These are phyloP conservation scores for Mesembrinibis cayennensis DNA, from an alignment of 2,113 vertebrate species.

Conservation along the genomic window DNA sequence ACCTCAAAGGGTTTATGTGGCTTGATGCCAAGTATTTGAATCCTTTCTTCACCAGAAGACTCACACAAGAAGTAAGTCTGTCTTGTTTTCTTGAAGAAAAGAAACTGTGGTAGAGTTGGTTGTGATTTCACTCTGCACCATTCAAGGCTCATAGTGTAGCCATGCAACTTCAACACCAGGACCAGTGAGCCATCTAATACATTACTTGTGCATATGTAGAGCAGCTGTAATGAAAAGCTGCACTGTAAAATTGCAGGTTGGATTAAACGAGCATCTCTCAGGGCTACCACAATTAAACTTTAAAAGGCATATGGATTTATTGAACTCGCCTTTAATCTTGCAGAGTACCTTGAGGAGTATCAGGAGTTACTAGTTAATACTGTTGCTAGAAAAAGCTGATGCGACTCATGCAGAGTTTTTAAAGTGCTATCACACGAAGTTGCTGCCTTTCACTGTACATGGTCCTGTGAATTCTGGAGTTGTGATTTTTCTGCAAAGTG, in stretches of 20 bases:
- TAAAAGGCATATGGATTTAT: not conserved
- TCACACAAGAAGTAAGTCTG: constrained; percentile 90
- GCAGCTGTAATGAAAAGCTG: constrained; percentile 16
- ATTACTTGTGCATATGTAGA: not conserved
- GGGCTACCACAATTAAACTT: not conserved
- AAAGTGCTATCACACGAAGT: not conserved
- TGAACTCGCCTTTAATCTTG: not conserved
- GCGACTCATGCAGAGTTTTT: not conserved
- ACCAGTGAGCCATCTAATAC: not conserved
- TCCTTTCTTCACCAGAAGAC: constrained; percentile 95
- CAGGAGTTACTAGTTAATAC: not conserved
- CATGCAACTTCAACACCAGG: not conserved
- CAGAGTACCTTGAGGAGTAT: not conserved
- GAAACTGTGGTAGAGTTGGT: not conserved
- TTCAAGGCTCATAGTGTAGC: not conserved
- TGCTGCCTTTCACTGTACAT: not conserved
- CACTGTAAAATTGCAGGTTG: not conserved
- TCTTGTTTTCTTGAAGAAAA: not conserved
- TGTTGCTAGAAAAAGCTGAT: not conserved
- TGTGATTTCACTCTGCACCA: not conserved
- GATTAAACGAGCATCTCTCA: not conserved
- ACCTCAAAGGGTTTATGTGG: constrained; percentile 98
- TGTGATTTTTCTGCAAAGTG: not conserved
- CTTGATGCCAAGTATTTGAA: constrained; percentile 96
- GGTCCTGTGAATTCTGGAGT: not conserved